Base-by-base conservation (phyloP, 2,888 invertebrate genomes). In the Tetragnatha montana region DNA sequence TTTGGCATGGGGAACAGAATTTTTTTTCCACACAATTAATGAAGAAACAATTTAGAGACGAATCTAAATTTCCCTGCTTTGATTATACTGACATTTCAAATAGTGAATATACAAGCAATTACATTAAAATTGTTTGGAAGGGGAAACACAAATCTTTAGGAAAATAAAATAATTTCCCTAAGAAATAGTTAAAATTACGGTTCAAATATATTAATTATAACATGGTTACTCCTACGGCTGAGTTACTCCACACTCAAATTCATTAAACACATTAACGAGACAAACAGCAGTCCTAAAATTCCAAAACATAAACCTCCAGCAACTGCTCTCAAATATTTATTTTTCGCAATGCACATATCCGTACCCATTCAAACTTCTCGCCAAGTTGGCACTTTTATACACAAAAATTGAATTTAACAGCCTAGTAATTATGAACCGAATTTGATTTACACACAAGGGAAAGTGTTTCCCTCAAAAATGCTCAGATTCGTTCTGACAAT, bases 401-500 rank as follows among this genome's bases (percentile, higher is more conserved):
- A 60, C 4, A 60, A 60, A 60, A 10, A 60, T 17, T 17, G 14
- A 60, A 60, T 60, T 60, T 60, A 12, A 17, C 60, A 60, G 8
- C 60, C 12, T 12, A 60, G 60, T 60, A 60, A 60, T 60, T 60
- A 60, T 60, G 60, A 17, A 60, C 17, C 60, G 17, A 60, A 60
- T 60, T 60, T 60, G 60, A 60, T 60, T 60, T 60, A 60, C 60
- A 60, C 14, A 60, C 60, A 60, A 60, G 60, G 17, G 60, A 60
- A 60, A 60, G 60, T 60, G 17, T 17, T 60, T 60, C 10, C 14
- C 60, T 60, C 60, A 60, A 60, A 60, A 60, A 60, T 60, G 60
- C 60, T 60, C 60, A 60, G 60, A 60, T 60, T 17, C 17, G 60
- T 51, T 50, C 19, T 51, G 81, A 70, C 60, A 73, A 82, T 71